Evolutionary conservation across 2,888 invertebrate genomes (phyloP).

Genomic region (Agonopterix alstromeriana): DNA sequence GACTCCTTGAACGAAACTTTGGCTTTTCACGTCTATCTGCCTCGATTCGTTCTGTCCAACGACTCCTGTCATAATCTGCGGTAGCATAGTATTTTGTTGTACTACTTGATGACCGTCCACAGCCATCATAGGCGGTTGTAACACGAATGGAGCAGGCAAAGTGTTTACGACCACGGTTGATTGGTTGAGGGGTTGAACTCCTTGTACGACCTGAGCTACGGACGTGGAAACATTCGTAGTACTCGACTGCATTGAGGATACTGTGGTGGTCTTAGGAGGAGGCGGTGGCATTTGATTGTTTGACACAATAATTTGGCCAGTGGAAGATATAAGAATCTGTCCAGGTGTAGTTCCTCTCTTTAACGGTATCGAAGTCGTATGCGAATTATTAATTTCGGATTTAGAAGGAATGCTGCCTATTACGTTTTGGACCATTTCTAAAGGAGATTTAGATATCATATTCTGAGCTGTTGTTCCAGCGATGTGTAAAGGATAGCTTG

Average conservation of each 20-base stretch:
- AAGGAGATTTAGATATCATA: slow-evolving; percentile 78
- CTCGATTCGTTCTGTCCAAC: slow-evolving; percentile 72
- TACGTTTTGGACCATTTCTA: slow-evolving; percentile 88
- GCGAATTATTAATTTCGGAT: slow-evolving; percentile 58
- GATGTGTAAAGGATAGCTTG: slow-evolving; percentile 60
- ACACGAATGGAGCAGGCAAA: slow-evolving; percentile 84
- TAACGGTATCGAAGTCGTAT: slow-evolving; percentile 41
- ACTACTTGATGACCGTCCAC: slow-evolving; percentile 82
- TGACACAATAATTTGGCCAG: slow-evolving; percentile 84
- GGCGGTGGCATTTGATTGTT: slow-evolving; percentile 81
- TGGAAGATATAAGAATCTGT: slow-evolving; percentile 86
- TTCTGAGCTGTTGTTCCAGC: slow-evolving; percentile 70
- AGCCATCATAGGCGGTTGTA: slow-evolving; percentile 86
- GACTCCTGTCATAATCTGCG: slow-evolving; percentile 82
- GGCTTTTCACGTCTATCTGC: slow-evolving; percentile 74
- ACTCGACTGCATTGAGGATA: slow-evolving; percentile 79
- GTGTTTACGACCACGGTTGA: slow-evolving; percentile 89
- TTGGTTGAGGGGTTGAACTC: slow-evolving; percentile 81
- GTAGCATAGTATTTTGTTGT: slow-evolving; percentile 82
- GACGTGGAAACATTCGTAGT: slow-evolving; percentile 81
- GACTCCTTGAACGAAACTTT: slow-evolving; percentile 54
- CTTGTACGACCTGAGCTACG: slow-evolving; percentile 80
- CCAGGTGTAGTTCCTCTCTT: slow-evolving; percentile 67
- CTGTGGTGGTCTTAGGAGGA: slow-evolving; percentile 71
- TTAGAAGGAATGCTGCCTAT: slow-evolving; percentile 80